Conservation (phyloP, 2,113 vertebrate species). For the Sorex araneus region DNA sequence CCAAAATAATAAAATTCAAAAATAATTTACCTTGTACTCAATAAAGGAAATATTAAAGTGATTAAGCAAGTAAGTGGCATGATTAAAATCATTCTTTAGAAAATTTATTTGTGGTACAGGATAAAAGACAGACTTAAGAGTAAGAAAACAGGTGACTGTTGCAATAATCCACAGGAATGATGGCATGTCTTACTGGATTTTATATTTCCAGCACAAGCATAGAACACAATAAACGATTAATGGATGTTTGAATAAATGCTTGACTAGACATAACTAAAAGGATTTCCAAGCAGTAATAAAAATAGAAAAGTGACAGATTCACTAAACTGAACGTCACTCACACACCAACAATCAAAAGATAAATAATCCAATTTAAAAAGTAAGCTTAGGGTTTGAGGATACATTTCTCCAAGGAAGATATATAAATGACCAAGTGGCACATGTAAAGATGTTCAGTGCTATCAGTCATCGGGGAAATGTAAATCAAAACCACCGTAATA, state of each 20-base stretch:
- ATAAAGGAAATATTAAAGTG: neutral
- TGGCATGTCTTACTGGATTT: neutral
- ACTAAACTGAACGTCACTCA: conserved; percentile 26
- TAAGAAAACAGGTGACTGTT: neutral
- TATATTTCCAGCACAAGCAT: neutral
- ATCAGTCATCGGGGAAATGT: neutral
- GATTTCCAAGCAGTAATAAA: conserved; percentile 60
- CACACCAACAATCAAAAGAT: conserved; percentile 27
- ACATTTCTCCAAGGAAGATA: neutral
- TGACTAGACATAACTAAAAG: conserved; percentile 55
- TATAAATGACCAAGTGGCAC: neutral
- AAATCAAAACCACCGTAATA: conserved; percentile 4
- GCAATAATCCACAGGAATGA: conserved; percentile 12
- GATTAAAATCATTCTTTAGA: conserved; percentile 58
- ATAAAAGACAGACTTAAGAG: neutral
- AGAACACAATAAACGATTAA: conserved; percentile 46
- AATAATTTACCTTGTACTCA: conserved; percentile 8
- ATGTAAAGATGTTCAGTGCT: neutral
- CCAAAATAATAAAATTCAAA: no score
- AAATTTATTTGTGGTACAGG: conserved; percentile 27
- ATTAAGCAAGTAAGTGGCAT: neutral
- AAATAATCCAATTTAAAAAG: conserved; percentile 38
- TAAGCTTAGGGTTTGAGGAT: neutral
- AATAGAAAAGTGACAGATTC: conserved; percentile 40
- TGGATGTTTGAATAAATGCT: conserved; percentile 59